Percentiles rank a stretch among this genome's conserved stretches.
Evolutionary conservation across 2,888 invertebrate genomes (phyloP).

Genomic region (Rotaria sp.): DNA sequence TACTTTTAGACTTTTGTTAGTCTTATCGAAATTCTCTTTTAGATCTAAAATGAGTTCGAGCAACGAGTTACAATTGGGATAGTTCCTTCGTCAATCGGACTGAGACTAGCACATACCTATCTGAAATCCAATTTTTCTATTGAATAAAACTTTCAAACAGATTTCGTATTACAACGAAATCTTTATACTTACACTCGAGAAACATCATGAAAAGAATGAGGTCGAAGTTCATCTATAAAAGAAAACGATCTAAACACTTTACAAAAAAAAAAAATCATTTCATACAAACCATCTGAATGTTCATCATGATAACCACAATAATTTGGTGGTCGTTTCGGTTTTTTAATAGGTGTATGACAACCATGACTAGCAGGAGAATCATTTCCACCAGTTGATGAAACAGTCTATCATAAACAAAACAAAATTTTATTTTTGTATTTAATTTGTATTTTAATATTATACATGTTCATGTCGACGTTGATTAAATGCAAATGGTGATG

Average conservation of each 20-base stretch:
- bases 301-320: constrained; percentile 5
- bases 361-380: background rate
- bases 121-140: too few relatives aligned
- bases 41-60: too few relatives aligned
- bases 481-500: constrained; percentile 22
- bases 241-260: background rate
- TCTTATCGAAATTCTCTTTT: too few relatives aligned
- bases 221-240: background rate
- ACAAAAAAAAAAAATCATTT: background rate
- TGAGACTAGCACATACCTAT: too few relatives aligned
- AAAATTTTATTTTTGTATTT: background rate
- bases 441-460: background rate
- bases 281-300: background rate
- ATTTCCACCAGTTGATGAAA: background rate
- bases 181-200: too few relatives aligned
- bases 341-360: constrained; percentile 17
- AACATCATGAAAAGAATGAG: too few relatives aligned
- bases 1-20: too few relatives aligned
- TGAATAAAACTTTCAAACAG: too few relatives aligned
- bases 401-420: background rate
- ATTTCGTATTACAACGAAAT: too few relatives aligned
- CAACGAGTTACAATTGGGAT: too few relatives aligned
- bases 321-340: constrained; percentile 15
- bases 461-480: background rate
- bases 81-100: too few relatives aligned